These are phyloP conservation scores for Stenopsyche tienmushanensis DNA, from an alignment of 1,140 invertebrate species.

Conservation along the genomic window DNA sequence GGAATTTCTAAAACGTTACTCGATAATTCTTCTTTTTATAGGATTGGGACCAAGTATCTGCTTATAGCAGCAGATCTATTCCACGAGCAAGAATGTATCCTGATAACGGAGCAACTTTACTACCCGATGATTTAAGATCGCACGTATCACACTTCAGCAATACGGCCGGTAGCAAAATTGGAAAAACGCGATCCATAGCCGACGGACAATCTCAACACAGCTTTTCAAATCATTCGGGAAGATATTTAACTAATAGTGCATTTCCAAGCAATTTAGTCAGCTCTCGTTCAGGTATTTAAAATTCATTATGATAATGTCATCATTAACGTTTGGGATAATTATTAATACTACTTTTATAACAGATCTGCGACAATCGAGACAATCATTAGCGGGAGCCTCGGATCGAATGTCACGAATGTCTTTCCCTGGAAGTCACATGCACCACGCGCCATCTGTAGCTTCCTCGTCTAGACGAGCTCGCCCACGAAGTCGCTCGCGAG, in stretches of 20 bases:
- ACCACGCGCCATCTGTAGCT: slow-evolving; percentile 50
- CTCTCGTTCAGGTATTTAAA: slow-evolving; percentile 72
- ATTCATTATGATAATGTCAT: too few relatives aligned
- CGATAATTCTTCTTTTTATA: too few relatives aligned
- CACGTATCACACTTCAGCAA: slow-evolving; percentile 61
- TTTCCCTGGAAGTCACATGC: slow-evolving; percentile 56
- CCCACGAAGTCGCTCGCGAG: slow-evolving; percentile 63
- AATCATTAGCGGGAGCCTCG: slow-evolving; percentile 75
- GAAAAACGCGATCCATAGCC: slow-evolving; percentile 67
- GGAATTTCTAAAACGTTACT: too few relatives aligned
- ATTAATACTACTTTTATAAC: slow-evolving; percentile 46
- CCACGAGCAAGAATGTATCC: slow-evolving; percentile 81
- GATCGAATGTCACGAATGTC: slow-evolving; percentile 74
- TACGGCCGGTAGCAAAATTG: slow-evolving; percentile 51
- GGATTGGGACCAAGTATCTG: slow-evolving; percentile 93
- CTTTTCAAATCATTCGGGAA: slow-evolving; percentile 77
- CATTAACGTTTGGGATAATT: neutral
- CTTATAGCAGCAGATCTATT: slow-evolving; percentile 86
- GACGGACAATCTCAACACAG: slow-evolving; percentile 85
- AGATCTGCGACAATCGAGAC: slow-evolving; percentile 80
- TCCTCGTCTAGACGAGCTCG: slow-evolving; percentile 66
- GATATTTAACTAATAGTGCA: slow-evolving; percentile 66
- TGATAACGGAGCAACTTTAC: slow-evolving; percentile 63
- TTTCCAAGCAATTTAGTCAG: slow-evolving; percentile 75
- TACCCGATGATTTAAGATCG: slow-evolving; percentile 65